These are phyloP conservation scores for Andrena hattorfiana DNA, from an alignment of 2,888 invertebrate genomes.

Conservation along the genomic window DNA sequence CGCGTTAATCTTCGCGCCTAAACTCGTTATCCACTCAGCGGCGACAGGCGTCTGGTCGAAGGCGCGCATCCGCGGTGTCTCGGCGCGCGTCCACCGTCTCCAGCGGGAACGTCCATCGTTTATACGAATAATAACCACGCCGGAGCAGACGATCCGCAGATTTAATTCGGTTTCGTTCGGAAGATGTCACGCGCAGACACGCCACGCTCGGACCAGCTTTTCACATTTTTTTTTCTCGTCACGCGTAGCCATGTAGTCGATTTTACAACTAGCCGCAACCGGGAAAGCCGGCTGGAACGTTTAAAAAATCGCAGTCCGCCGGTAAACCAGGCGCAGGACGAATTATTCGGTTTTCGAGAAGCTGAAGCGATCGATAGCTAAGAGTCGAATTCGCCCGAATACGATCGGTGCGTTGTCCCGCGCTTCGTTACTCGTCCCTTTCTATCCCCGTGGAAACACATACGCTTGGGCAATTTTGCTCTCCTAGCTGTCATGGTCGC, in stretches of 20 bases:
- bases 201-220: slow-evolving; percentile 61
- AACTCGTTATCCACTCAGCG: not conserved
- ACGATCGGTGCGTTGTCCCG: slow-evolving; percentile 31
- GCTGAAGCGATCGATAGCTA: not conserved
- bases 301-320: slow-evolving; percentile 1
- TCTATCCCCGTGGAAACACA: slow-evolving; percentile 32
- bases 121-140: slow-evolving; percentile 26
- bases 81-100: not conserved
- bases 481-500: slow-evolving; percentile 67
- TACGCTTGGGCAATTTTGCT: slow-evolving; percentile 53
- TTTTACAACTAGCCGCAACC: slow-evolving; percentile 23
- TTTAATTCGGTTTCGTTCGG: slow-evolving; percentile 59
- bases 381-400: not conserved
- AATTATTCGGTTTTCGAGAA: not conserved
- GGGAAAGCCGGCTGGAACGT: not conserved
- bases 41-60: not conserved
- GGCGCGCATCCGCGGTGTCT: not conserved
- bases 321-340: not conserved
- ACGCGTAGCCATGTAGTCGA: slow-evolving; percentile 39
- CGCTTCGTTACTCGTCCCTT: slow-evolving; percentile 19
- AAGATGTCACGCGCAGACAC: slow-evolving; percentile 68
- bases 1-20: slow-evolving; percentile 3
- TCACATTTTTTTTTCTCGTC: slow-evolving; percentile 61
- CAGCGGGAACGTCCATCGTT: slow-evolving; percentile 4
- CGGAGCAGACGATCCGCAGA: slow-evolving; percentile 48